phyloP scores from a whole-genome alignment of 2,797 vertebrate genomes.

The Gymnodraco acuticeps region DNA sequence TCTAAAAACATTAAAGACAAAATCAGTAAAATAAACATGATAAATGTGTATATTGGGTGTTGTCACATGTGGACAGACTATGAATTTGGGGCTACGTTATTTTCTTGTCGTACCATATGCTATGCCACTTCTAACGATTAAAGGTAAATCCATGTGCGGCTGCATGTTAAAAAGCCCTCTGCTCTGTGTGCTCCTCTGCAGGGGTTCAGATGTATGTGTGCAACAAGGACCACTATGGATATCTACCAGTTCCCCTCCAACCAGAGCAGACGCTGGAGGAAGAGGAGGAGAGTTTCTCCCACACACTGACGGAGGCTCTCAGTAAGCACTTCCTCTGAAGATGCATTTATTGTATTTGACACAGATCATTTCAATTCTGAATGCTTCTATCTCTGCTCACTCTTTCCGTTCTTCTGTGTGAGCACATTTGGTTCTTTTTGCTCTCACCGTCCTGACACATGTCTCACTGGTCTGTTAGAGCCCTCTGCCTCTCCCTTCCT shows the following conservation, averaged over 20 bases:
- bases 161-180: neutral
- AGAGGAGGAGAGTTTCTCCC: constrained; percentile 87
- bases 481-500: constrained; percentile 35
- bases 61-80: neutral
- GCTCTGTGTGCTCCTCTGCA: constrained; percentile 56
- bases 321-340: constrained; percentile 77
- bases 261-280: constrained; percentile 86
- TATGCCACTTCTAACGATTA: neutral
- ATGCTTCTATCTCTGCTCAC: constrained; percentile 3
- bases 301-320: constrained; percentile 87
- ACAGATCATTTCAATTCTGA: neutral
- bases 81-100: neutral
- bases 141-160: neutral
- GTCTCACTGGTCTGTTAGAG: constrained; percentile 64
- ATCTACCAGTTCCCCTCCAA: constrained; percentile 88
- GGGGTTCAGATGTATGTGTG: constrained; percentile 91
- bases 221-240: constrained; percentile 89
- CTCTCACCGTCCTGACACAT: constrained; percentile 68
- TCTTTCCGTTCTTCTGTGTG: constrained; percentile 17
- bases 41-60: too few relatives aligned
- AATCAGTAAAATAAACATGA: too few relatives aligned
- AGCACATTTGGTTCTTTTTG: constrained; percentile 34
- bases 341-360: neutral
- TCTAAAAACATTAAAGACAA: too few relatives aligned
- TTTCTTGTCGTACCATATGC: neutral